Conservation (phyloP, 2,888 invertebrate species). For the Pyrrhia umbra region DNA sequence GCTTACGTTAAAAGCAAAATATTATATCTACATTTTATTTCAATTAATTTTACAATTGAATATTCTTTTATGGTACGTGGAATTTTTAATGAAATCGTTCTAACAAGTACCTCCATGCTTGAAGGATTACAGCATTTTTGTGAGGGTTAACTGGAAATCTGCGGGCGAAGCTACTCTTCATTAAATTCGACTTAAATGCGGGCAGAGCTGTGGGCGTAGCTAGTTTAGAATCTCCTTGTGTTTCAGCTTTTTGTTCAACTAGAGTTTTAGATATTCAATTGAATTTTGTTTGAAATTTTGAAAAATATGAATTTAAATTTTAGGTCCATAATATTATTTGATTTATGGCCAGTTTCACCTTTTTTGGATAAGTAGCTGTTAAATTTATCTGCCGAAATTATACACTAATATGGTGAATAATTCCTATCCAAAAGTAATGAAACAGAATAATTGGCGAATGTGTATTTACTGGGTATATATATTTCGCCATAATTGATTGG, state of each 20-base stretch:
- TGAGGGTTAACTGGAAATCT: constrained; percentile 28
- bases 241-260: constrained; percentile 14
- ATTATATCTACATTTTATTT: constrained; percentile 15
- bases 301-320: not conserved
- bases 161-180: constrained; percentile 40
- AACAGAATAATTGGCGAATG: too few species aligned
- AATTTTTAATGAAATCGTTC: constrained; percentile 38
- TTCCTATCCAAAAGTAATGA: too few species aligned
- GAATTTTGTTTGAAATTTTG: not conserved
- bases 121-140: constrained; percentile 43
- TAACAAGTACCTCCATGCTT: constrained; percentile 13
- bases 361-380: too few species aligned
- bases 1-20: not conserved
- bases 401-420: too few species aligned
- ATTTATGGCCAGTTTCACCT: too few species aligned
- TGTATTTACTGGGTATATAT: too few species aligned
- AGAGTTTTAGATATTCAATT: constrained; percentile 28
- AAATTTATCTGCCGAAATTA: too few species aligned
- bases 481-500: too few species aligned
- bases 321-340: not conserved
- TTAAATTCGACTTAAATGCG: constrained; percentile 56
- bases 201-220: not conserved
- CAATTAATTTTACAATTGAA: constrained; percentile 29
- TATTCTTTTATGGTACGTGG: constrained; percentile 12
- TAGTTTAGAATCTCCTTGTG: constrained; percentile 27